phyloP scores from a whole-genome alignment of 2,797 vertebrate species.

The Cercopithecus neglectus region DNA sequence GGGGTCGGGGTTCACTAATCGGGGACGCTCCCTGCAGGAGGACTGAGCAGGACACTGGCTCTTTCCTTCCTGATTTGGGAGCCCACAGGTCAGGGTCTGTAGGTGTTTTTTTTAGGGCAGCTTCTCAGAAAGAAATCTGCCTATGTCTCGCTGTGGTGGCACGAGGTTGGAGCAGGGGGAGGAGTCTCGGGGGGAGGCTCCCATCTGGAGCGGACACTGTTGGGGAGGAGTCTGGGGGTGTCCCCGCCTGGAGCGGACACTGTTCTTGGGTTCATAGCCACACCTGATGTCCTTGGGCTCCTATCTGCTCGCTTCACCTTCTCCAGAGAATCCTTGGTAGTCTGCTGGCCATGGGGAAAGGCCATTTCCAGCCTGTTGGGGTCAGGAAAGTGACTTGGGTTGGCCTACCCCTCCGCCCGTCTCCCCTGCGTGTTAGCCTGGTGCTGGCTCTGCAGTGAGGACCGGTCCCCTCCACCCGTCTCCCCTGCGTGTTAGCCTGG shows the following conservation, averaged over 20 bases:
- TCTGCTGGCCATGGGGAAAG: background rate
- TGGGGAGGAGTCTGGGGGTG: too few relatives aligned
- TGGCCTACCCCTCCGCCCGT: background rate
- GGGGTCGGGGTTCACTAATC: background rate
- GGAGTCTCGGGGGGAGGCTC: too few relatives aligned
- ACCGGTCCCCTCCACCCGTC: too few relatives aligned
- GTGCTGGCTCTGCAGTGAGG: too few relatives aligned
- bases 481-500: too few relatives aligned
- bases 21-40: background rate
- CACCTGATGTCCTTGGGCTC: background rate
- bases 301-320: background rate
- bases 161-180: background rate
- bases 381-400: background rate
- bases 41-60: background rate
- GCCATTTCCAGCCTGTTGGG: background rate
- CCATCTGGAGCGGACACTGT: background rate
- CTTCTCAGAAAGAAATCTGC: background rate
- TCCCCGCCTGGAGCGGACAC: fast-evolving
- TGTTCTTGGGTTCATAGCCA: background rate
- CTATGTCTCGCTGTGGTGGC: background rate
- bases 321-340: too few relatives aligned
- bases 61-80: background rate
- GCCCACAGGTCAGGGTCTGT: background rate
- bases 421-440: too few relatives aligned
- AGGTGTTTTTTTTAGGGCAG: background rate